Conservation (phyloP, 2,113 vertebrate genomes). For the Crotalus viridis region DNA sequence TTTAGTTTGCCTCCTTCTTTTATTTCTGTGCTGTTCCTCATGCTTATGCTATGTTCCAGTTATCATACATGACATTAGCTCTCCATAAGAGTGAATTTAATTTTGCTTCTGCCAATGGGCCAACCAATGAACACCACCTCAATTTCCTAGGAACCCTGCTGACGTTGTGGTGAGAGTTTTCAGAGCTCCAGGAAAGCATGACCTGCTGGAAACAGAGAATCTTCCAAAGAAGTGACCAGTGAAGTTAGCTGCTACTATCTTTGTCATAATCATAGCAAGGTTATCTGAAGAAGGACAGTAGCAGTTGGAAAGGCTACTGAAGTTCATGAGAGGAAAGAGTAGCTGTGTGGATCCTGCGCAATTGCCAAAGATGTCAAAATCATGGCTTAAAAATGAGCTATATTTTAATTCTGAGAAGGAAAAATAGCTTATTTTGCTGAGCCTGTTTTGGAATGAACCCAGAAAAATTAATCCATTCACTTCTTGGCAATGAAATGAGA, state of each 20-base stretch:
- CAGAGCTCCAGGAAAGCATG: neutral
- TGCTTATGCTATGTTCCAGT: neutral
- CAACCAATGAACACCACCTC: neutral
- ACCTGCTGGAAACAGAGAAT: neutral
- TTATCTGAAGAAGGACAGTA: neutral
- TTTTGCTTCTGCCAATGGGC: neutral
- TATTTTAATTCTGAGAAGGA: neutral
- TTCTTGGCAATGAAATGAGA: neutral
- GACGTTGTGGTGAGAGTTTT: neutral
- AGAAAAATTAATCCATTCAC: neutral
- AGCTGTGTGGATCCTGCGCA: neutral
- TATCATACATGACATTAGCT: neutral
- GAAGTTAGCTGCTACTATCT: neutral
- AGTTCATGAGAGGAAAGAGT: neutral
- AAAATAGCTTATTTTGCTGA: neutral
- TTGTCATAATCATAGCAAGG: neutral
- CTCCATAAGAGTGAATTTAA: neutral
- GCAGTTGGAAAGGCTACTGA: neutral
- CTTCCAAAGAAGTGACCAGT: neutral
- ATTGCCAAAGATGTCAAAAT: neutral
- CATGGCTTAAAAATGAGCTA: neutral
- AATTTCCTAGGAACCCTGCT: neutral
- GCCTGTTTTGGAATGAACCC: neutral
- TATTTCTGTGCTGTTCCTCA: neutral
- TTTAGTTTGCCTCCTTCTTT: neutral